These are phyloP conservation scores for Allophyes oxyacanthae DNA, from an alignment of 2,888 invertebrate genomes.

Conservation along the genomic window DNA sequence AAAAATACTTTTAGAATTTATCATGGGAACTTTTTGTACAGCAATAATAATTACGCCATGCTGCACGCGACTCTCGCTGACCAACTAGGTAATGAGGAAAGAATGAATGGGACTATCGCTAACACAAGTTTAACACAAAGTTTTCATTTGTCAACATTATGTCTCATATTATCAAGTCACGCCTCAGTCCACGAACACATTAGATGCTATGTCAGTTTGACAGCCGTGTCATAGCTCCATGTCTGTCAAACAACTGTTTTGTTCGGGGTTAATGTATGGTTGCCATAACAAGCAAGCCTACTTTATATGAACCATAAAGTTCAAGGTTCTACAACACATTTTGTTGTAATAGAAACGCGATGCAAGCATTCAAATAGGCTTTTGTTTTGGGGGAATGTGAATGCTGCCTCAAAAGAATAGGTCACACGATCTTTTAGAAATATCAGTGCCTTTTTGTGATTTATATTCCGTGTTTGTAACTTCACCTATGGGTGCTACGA, in stretches of 20 bases:
- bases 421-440: neutral
- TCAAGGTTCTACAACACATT: constrained; percentile 24
- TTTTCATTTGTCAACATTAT: constrained; percentile 33
- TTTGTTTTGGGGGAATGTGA: constrained; percentile 5
- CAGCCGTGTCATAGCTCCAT: constrained; percentile 14
- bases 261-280: constrained; percentile 14
- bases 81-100: neutral
- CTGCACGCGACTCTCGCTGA: too few species aligned
- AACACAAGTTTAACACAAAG: neutral
- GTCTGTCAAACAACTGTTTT: constrained; percentile 30
- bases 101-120: neutral
- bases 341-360: constrained; percentile 12
- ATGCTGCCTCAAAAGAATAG: neutral
- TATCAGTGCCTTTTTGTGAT: neutral
- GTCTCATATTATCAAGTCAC: constrained; percentile 8
- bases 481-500: too few species aligned
- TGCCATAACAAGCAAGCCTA: constrained; percentile 7
- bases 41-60: too few species aligned
- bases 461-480: too few species aligned
- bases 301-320: constrained; percentile 15
- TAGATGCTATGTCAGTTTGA: constrained; percentile 8
- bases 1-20: too few species aligned
- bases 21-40: too few species aligned
- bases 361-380: constrained; percentile 4
- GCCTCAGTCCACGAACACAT: constrained; percentile 18